Conservation (phyloP, 2,888 invertebrate species). For the Leucoptera coffeella region DNA sequence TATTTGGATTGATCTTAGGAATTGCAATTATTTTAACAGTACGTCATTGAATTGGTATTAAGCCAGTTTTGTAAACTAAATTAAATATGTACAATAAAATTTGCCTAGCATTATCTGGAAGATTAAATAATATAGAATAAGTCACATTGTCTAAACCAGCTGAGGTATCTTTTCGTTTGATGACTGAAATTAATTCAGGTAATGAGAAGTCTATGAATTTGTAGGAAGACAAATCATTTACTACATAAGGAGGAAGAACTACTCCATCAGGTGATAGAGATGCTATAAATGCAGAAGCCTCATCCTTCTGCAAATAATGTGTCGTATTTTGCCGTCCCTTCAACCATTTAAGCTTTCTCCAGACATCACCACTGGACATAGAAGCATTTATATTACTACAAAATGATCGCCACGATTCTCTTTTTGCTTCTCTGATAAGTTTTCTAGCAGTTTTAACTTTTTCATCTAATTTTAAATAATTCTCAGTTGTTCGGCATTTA, state of each 20-base stretch:
- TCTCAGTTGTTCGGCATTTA: constrained; percentile 4
- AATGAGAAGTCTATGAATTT: neutral
- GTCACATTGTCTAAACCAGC: constrained; percentile 1
- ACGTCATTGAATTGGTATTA: constrained; percentile 9
- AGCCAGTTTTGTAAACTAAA: constrained; percentile 1
- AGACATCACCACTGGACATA: constrained; percentile 6
- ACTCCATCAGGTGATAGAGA: constrained; percentile 5
- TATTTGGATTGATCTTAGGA: too few species aligned
- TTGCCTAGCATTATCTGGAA: neutral
- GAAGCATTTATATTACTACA: constrained; percentile 5
- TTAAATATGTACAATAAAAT: neutral
- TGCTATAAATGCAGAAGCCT: constrained; percentile 3
- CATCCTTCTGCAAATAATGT: constrained; percentile 4
- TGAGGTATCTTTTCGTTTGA: constrained; percentile 2
- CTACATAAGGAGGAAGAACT: too few species aligned
- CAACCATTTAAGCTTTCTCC: constrained; percentile 8
- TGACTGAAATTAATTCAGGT: constrained; percentile 1
- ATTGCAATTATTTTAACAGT: constrained; percentile 6
- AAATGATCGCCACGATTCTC: constrained; percentile 7
- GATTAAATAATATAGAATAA: too few species aligned
- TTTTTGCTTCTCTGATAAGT: constrained; percentile 5
- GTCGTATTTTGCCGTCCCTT: constrained; percentile 3
- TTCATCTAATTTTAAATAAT: constrained; percentile 3
- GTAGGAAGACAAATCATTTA: neutral
- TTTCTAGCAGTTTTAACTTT: constrained; percentile 5